phyloP scores from a whole-genome alignment of 2,888 invertebrate genomes.

The Geotrupes spiniger region DNA sequence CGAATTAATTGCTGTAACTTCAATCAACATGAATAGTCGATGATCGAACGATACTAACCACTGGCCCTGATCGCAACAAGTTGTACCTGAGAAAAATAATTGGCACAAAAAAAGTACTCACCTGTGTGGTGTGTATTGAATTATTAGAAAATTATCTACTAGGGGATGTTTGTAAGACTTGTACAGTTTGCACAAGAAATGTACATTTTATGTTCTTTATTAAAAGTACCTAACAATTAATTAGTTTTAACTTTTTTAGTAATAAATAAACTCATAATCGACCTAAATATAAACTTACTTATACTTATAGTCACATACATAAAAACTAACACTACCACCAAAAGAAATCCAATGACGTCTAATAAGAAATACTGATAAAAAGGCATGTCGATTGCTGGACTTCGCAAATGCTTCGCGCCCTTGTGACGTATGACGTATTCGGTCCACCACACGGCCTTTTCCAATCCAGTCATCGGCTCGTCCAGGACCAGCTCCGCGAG shows the following conservation, averaged over 20 bases:
- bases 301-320: neutral
- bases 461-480: constrained; percentile 22
- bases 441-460: constrained; percentile 25
- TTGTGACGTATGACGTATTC: constrained; percentile 26
- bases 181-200: too few species aligned
- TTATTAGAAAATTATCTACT: too few species aligned
- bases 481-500: constrained; percentile 21
- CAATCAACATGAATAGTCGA: too few species aligned
- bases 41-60: too few species aligned
- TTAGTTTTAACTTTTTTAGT: neutral
- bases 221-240: too few species aligned
- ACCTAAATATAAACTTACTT: neutral
- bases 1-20: too few species aligned
- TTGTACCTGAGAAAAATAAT: too few species aligned
- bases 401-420: constrained; percentile 20
- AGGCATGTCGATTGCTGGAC: constrained; percentile 18
- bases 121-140: too few species aligned
- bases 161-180: too few species aligned
- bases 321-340: neutral
- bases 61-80: too few species aligned
- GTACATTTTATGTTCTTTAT: too few species aligned
- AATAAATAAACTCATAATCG: neutral
- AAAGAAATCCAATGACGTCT: constrained; percentile 17
- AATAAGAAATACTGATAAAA: constrained; percentile 24
- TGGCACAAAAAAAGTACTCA: too few species aligned